Base-by-base conservation (phyloP, 2,888 invertebrate genomes). In the Parnassius mnemosyne region DNA sequence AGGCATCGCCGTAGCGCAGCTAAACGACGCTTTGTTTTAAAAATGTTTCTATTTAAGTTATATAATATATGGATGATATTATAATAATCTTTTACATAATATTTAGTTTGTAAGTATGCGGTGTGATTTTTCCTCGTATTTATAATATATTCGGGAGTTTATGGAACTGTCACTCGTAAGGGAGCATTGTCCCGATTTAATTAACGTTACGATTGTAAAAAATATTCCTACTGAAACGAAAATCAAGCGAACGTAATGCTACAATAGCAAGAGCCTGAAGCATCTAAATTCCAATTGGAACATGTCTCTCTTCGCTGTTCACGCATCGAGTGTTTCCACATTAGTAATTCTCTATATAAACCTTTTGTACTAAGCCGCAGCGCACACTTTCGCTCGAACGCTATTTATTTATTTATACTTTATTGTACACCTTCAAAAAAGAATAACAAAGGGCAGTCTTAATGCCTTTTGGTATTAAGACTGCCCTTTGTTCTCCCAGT, bases 1-100 rank as follows among this genome's bases (percentile, higher is more conserved):
- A 10, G n/a, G 10, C 9, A 10, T 34, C 13, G 5, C n/a, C 60
- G 41, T 41, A 53, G 57, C 53, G 53, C 1, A 34, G 25, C 60
- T 55, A 50, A 44, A 57, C 47, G 46, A 46, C 41, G 62, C 52
- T 63, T 56, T 54, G 12, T 67, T 50, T 41, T 25, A 53, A 44
- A 47, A 53, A 46, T 59, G 42, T 16, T 67, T 69, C 64, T 65
- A 68, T 71, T 69, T 70, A 67, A 70, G 68, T 66, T 72, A 71
- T 68, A 67, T 71, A 69, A 68, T 68, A 71, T 71, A 71, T 71
- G 71, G 71, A 78, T 74, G 77, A 76, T 80, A 80, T 80, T 82
- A 77, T 73, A 73, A 73, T 72, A 74, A 69, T 63, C 68, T 65
- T 69, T 71, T 68, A 69, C 72, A 69, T 72, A 71, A 69, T 71